Conservation (phyloP, 2,888 invertebrate genomes). For the Hypomecis punctinalis region DNA sequence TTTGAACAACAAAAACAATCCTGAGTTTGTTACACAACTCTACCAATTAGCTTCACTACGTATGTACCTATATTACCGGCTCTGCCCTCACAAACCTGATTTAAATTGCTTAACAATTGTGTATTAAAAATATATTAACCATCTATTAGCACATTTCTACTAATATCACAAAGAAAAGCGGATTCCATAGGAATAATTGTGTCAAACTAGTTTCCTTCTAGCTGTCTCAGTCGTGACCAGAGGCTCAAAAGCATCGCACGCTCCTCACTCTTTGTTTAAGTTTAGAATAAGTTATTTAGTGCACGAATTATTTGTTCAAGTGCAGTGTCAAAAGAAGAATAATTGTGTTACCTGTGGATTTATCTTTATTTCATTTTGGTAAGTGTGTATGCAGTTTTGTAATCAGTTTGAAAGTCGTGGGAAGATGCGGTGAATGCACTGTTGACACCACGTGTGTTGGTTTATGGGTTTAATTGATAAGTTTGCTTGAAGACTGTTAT, state of each 20-base stretch:
- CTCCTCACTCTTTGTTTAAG: conserved; percentile 4
- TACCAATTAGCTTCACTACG: neutral
- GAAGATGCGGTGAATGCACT: conserved; percentile 13
- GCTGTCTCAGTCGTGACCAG: conserved; percentile 25
- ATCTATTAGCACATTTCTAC: conserved; percentile 8
- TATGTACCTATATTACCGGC: neutral
- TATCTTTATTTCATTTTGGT: conserved; percentile 10
- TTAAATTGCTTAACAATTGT: conserved; percentile 17
- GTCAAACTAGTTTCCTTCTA: conserved; percentile 21
- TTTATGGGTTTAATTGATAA: conserved; percentile 7
- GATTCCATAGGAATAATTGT: conserved; percentile 21
- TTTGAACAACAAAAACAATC: too few relatives aligned
- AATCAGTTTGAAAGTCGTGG: conserved; percentile 7
- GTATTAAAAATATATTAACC: conserved; percentile 12
- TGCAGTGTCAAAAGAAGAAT: conserved; percentile 19
- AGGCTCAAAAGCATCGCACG: conserved; percentile 27
- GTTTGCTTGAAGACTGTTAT: neutral
- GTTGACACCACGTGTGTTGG: conserved; percentile 14
- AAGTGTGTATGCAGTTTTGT: conserved; percentile 5
- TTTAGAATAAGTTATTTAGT: conserved; percentile 15
- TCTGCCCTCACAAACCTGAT: neutral
- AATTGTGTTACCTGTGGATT: conserved; percentile 8
- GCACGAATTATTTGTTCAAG: conserved; percentile 22
- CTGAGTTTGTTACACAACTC: neutral
- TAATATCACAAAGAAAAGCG: conserved; percentile 22